A percentile compares a stretch with the other conserved stretches of the same genome.
Conservation (phyloP, 2,797 vertebrate genomes). For the Tapirus indicus region DNA sequence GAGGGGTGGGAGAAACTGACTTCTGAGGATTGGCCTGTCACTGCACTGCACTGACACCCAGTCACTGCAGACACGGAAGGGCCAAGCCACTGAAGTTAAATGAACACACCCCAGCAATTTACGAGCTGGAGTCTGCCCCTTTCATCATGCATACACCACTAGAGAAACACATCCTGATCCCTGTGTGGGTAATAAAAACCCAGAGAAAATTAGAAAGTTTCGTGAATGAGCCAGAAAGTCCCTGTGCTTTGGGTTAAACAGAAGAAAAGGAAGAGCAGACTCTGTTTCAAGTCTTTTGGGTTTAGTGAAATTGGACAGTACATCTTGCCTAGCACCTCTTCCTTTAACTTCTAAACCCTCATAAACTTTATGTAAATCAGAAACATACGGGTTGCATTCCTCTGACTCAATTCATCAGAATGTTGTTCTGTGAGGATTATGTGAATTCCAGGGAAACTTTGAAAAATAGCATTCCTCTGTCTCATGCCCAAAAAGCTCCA, state of each 20-base stretch:
- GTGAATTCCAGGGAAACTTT: background rate
- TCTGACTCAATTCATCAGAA: conserved; percentile 46
- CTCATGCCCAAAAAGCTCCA: background rate
- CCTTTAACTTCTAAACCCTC: conserved; percentile 2
- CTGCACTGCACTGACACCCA: too few species aligned
- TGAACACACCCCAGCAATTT: background rate
- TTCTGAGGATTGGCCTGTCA: background rate
- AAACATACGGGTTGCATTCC: conserved; percentile 47
- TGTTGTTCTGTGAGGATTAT: conserved; percentile 4
- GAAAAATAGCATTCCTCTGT: background rate
- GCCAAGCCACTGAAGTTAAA: background rate
- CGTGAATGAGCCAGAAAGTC: background rate
- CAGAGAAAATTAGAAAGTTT: background rate
- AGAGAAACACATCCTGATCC: background rate
- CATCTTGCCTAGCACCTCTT: background rate
- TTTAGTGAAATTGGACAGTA: background rate
- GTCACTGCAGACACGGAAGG: background rate
- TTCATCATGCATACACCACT: background rate
- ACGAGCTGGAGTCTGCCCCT: background rate
- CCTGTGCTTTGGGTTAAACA: background rate
- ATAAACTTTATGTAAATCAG: conserved; percentile 5
- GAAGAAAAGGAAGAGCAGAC: background rate
- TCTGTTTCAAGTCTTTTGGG: background rate
- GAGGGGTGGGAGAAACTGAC: background rate
- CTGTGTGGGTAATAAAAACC: background rate